Base-by-base conservation (phyloP, 2,888 invertebrate species). In the Luperina testacea region DNA sequence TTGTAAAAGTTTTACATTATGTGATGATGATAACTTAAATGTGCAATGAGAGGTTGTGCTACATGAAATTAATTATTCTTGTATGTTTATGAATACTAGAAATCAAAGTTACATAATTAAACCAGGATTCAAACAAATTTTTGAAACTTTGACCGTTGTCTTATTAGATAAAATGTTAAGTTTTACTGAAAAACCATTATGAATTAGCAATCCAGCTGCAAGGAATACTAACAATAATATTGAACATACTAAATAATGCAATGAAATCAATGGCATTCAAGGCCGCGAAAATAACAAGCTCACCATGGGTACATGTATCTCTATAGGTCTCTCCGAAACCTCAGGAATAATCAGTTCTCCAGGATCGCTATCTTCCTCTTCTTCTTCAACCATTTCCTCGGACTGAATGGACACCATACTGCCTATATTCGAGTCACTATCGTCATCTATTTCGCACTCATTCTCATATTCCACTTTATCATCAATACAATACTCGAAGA, bases 391-490 rank as follows among this genome's bases (percentile, higher is more conserved):
- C 17, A 92, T 88, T 27, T 95, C 95, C 69, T 95, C 95, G 0
- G 94, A 92, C 42, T 94, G 89, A 78, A 95, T 92, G 0, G 94
- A 95, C 27, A 95, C 94, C 94, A 95, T 95, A 86, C 95, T 95
- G 0, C 95, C 95, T 45, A 95, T 94, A 77, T 95, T 94, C 0
- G 95, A 95, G 67, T 95, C 94, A 8, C 94, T 95, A 67, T 95
- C 94, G 38, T 93, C 91, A n/a, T 93, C 90, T 4, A 93, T 90
- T 2, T 93, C 83, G 78, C 91, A 94, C 70, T 93, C 92, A 48
- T 90, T 92, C 57, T 91, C 92, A 79, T 91, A 94, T 4, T 91
- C 92, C 24, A 91, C 82, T 77, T 90, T 85, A 32, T 93, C 92
- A 17, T 93, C 89, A 11, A 93, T 88, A 85, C 90, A 93, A 0